A percentile compares a stretch with the other conserved stretches of the same genome.
Evolutionary conservation across 2,888 invertebrate genomes (phyloP).

Genomic region (Drosophila subquinaria): DNA sequence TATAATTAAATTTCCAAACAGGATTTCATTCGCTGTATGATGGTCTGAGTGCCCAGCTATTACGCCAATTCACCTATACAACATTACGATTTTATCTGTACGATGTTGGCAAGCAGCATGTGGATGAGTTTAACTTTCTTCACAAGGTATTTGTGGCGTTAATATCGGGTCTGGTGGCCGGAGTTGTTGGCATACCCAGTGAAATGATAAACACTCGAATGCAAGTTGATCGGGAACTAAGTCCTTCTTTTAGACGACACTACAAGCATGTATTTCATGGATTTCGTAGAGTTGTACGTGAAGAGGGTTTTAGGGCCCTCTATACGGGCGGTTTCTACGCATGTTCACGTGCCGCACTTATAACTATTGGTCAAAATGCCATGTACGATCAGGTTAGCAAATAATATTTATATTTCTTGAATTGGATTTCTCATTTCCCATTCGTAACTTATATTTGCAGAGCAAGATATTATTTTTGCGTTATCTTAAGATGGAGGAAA

Average conservation of each 20-base stretch:
- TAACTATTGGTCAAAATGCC: slow-evolving; percentile 52
- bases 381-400: slow-evolving; percentile 58
- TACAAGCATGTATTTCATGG: slow-evolving; percentile 54
- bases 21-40: slow-evolving; percentile 54
- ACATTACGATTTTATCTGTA: slow-evolving; percentile 54
- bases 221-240: slow-evolving; percentile 50
- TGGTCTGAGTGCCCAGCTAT: slow-evolving; percentile 49
- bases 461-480: slow-evolving; percentile 33
- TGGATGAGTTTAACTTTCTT: slow-evolving; percentile 29
- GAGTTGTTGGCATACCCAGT: slow-evolving; percentile 45
- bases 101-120: slow-evolving; percentile 35
- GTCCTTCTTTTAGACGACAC: slow-evolving; percentile 15
- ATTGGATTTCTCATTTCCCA: background rate
- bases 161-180: slow-evolving; percentile 37
- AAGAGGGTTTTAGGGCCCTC: slow-evolving; percentile 37
- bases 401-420: too few relatives aligned
- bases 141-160: slow-evolving; percentile 39
- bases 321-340: slow-evolving; percentile 39
- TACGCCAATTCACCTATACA: slow-evolving; percentile 49
- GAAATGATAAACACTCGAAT: slow-evolving; percentile 58
- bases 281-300: slow-evolving; percentile 16
- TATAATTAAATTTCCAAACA: background rate
- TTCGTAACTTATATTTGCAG: slow-evolving; percentile 13
- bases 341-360: slow-evolving; percentile 13
- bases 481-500: slow-evolving; percentile 16